Percentiles rank a stretch among this genome's conserved stretches.
Evolutionary conservation across 2,888 invertebrate genomes (phyloP).

Genomic region (Rhamnusium bicolor): DNA sequence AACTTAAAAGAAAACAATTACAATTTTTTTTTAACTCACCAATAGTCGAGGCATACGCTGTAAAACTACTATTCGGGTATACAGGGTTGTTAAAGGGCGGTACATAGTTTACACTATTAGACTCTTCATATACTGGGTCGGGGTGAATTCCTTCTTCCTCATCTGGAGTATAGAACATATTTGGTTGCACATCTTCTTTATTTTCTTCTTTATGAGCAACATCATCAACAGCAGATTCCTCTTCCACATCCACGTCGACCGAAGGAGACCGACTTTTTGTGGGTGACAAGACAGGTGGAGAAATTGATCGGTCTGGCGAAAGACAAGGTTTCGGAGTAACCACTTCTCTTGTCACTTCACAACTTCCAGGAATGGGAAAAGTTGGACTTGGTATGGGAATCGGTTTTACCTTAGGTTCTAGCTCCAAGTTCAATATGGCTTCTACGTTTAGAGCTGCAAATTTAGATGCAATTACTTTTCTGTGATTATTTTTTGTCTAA

Average conservation of each 20-base stretch:
- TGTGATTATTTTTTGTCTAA: too few species aligned
- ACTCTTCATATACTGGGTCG: constrained; percentile 53
- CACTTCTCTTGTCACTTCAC: constrained; percentile 44
- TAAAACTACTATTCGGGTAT: constrained; percentile 69
- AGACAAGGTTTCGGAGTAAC: constrained; percentile 2
- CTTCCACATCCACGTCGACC: neutral
- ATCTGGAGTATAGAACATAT: constrained; percentile 68
- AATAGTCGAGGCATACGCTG: constrained; percentile 62
- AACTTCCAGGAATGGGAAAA: constrained; percentile 64
- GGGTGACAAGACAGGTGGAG: constrained; percentile 7
- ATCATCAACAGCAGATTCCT: neutral
- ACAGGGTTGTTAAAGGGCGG: constrained; percentile 71
- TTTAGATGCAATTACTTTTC: constrained; percentile 4
- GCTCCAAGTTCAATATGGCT: constrained; percentile 65
- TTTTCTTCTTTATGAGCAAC: constrained; percentile 14
- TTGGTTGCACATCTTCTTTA: constrained; percentile 48
- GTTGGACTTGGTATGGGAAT: constrained; percentile 62
- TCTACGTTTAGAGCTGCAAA: constrained; percentile 65
- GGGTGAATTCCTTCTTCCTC: constrained; percentile 61
- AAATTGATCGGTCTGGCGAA: constrained; percentile 15
- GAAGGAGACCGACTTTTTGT: constrained; percentile 14
- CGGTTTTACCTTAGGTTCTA: constrained; percentile 60
- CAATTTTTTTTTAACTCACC: constrained; percentile 48
- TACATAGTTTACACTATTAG: constrained; percentile 65
- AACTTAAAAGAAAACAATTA: too few species aligned